A percentile compares a stretch with the other conserved stretches of the same genome.
Evolutionary conservation across 1,140 invertebrate species (phyloP).

Genomic region (Caenorhabditis briggsae): DNA sequence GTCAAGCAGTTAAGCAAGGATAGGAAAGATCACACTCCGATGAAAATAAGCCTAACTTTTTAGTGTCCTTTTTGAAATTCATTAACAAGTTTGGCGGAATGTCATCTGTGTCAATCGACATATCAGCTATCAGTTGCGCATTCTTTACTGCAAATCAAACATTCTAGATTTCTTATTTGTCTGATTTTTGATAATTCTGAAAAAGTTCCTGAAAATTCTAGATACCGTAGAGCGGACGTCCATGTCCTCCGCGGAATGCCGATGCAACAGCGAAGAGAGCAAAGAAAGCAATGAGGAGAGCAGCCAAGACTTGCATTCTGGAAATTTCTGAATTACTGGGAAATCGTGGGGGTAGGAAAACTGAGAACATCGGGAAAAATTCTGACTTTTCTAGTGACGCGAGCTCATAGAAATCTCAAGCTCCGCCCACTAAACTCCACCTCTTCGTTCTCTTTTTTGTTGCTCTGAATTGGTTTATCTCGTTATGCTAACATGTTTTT

Average conservation of each 20-base stretch:
- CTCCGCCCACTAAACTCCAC: neutral
- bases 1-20: neutral
- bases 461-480: constrained; percentile 28
- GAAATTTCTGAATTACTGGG: too few species aligned
- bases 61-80: constrained; percentile 47
- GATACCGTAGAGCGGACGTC: constrained; percentile 58
- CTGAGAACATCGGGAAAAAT: neutral
- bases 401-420: constrained; percentile 3
- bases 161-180: neutral
- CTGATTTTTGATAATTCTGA: neutral
- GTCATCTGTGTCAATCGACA: constrained; percentile 43
- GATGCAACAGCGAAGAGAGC: constrained; percentile 44
- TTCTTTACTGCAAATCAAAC: constrained; percentile 39
- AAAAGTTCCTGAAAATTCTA: neutral
- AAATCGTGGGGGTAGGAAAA: neutral
- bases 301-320: constrained; percentile 40
- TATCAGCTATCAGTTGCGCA: constrained; percentile 45
- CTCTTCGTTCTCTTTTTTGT: constrained; percentile 14
- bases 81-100: constrained; percentile 50
- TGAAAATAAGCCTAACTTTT: constrained; percentile 39
- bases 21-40: constrained; percentile 34
- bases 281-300: constrained; percentile 46
- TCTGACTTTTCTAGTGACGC: constrained; percentile 1
- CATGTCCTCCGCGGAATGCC: constrained; percentile 58
- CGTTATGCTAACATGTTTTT: constrained; percentile 46